A percentile compares a stretch with the other conserved stretches of the same genome.
Evolutionary conservation across 2,888 invertebrate species (phyloP).

Genomic region (Colostygia pectinataria): DNA sequence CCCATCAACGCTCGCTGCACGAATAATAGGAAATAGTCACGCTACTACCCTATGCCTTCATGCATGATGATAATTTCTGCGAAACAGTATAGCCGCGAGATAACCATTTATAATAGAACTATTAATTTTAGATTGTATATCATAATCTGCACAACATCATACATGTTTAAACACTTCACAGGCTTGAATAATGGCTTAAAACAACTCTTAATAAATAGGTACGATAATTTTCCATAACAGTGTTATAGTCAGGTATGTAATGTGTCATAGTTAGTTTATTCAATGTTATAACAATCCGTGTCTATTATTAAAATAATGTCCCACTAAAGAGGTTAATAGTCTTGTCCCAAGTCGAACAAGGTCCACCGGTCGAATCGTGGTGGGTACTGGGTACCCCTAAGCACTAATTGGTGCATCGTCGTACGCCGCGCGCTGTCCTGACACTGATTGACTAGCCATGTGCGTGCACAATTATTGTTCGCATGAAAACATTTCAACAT

Average conservation of each 20-base stretch:
- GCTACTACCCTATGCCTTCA: not conserved
- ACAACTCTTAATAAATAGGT: too few relatives aligned
- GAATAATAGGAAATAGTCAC: not conserved
- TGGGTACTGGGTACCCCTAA: not conserved
- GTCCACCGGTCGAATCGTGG: conserved; percentile 3
- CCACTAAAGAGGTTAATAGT: conserved; percentile 7
- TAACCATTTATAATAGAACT: not conserved
- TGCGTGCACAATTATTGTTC: conserved; percentile 45
- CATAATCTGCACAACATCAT: not conserved
- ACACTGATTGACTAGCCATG: conserved; percentile 43
- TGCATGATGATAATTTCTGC: not conserved
- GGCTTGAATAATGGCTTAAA: too few relatives aligned
- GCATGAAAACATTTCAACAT: conserved; percentile 18
- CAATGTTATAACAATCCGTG: not conserved
- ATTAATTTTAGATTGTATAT: not conserved
- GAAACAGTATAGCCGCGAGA: not conserved
- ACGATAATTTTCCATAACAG: too few relatives aligned
- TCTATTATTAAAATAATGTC: conserved; percentile 6
- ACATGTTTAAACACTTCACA: not conserved
- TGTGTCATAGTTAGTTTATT: conserved; percentile 3
- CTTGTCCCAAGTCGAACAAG: conserved; percentile 13
- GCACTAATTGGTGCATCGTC: conserved; percentile 19
- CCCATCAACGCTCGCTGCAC: too few relatives aligned
- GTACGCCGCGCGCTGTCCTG: conserved; percentile 1
- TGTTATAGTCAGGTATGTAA: too few relatives aligned